phyloP scores from a whole-genome alignment of 2,113 vertebrate genomes.

The Chlorodrepanis virens region DNA sequence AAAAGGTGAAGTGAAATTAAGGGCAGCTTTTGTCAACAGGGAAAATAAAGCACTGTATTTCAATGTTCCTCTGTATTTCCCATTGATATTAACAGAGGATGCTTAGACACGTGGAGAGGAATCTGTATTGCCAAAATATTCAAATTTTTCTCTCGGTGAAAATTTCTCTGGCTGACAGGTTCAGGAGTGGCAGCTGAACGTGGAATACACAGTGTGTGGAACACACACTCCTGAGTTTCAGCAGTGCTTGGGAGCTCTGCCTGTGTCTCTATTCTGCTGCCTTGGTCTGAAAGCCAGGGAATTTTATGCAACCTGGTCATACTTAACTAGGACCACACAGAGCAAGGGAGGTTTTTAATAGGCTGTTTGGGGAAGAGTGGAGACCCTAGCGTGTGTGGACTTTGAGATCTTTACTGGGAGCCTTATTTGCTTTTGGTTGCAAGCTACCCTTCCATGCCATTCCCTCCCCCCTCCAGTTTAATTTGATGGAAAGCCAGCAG shows the following conservation, averaged over 20 bases:
- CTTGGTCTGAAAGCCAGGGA: not conserved
- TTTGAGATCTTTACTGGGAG: not conserved
- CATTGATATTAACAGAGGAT: not conserved
- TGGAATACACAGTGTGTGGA: not conserved
- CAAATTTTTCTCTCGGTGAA: not conserved
- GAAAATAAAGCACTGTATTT: not conserved
- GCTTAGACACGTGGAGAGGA: not conserved
- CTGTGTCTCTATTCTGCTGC: not conserved
- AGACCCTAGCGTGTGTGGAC: not conserved
- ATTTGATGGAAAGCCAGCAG: not conserved
- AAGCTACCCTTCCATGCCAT: not conserved
- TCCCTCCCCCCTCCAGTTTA: not conserved
- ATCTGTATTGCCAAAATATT: not conserved
- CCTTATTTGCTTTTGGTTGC: constrained; percentile 17
- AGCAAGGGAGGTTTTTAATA: constrained; percentile 12
- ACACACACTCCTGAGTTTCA: not conserved
- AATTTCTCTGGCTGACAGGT: not conserved
- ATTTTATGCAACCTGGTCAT: not conserved
- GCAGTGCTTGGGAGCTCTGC: not conserved
- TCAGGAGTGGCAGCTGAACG: not conserved
- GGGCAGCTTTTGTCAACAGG: not conserved
- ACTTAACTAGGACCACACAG: constrained; percentile 52
- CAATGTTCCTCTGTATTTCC: not conserved
- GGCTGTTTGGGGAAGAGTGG: constrained; percentile 15
- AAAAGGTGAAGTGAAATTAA: not conserved